Evolutionary conservation across 2,888 invertebrate species (phyloP), one percentile per base, ranked within the genome.

Genomic region (Silvanus unidentatus): DNA sequence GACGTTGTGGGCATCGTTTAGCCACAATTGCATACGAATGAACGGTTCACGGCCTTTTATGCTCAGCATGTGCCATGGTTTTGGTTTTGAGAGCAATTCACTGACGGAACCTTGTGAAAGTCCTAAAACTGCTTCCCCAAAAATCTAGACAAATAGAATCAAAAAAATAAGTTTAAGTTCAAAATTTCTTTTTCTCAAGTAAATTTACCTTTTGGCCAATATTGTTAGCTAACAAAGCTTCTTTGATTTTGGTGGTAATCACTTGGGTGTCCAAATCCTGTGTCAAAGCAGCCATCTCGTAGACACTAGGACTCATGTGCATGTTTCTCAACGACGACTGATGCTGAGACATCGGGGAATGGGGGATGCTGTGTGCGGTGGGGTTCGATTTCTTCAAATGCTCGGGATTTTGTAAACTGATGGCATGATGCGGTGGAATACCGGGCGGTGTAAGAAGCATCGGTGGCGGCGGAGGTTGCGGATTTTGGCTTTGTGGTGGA

Each of bases 51-150:
- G 79, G 0, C 98, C 98, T 70, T 97, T 97, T 68, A 96, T 94
- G 67, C 95, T 96, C 43, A 98, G 79, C 95, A 97, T 95, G 68
- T 95, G 95, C 97, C 98, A 98, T 0, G 97, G 97, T 65, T 98
- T 98, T 2, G 98, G 98, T 70, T 97, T 97, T 49, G 96, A 95
- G 5, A 99, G 78, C 50, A 99, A 76, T 72, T 99, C 99, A 63
- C 95, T 96, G 9, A 97, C 97, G 1, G 97, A 94, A 9, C 94
- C 97, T 73, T 98, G 97, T 0, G 95, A 95, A 16, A 98, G 76
- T 0, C 96, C 97, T 10, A 99, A 77, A 2, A 99, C 96, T 0
- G 94, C 95, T 74, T 99, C 98, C 8, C 98, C 99, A 65, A 99
- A 98, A 51, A 94, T 92, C 78, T 81, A 69, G 9, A 73, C 73